Base-by-base conservation (phyloP, 1,140 invertebrate species). In the Apocrypta bakeri region DNA sequence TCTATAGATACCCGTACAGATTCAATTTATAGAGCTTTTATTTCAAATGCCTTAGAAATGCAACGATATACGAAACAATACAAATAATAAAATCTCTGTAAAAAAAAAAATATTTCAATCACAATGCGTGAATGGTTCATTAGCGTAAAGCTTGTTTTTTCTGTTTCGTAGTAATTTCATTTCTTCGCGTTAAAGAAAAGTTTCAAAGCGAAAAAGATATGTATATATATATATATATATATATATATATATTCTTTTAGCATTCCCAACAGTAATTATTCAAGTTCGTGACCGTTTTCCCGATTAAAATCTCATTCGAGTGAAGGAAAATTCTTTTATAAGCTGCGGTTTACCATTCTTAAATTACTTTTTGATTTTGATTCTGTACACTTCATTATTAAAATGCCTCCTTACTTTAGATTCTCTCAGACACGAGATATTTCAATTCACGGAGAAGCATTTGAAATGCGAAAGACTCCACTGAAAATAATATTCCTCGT, bases 291-390 rank as follows among this genome's bases (percentile, higher is more conserved):
- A 66, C 63, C 11, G 24, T 25, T 66, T 27, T 14, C 24, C 27
- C n/a, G 63, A 66, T 66, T 66, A 11, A 66, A 66, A 66, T 66
- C 63, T 66, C 25, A 27, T 66, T 66, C 24, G 27, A n/a, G 27
- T 66, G n/a, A n/a, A 66, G n/a, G 25, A 14, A 66, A 24, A 63
- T 12, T 42, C 40, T 42, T 42, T 42, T 12, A 12, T 42, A 42
- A 56, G 17, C 48, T n/a, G 0, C 17, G 21, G 42, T 4, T 2
- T 12, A 9, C 2, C 1, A 48, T 48, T 48, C 12, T 48, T 48
- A 4, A 48, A 48, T 48, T 48, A 48, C 42, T 48, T 2, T 48
- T 48, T 14, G 12, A 48, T 17, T 48, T 14, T 17, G 42, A 48
- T 14, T n/a, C n/a, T n/a, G n/a, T n/a, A n/a, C n/a, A n/a, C n/a